Evolutionary conservation across 2,113 vertebrate genomes (phyloP).

Genomic region (Callopanchax toddi): DNA sequence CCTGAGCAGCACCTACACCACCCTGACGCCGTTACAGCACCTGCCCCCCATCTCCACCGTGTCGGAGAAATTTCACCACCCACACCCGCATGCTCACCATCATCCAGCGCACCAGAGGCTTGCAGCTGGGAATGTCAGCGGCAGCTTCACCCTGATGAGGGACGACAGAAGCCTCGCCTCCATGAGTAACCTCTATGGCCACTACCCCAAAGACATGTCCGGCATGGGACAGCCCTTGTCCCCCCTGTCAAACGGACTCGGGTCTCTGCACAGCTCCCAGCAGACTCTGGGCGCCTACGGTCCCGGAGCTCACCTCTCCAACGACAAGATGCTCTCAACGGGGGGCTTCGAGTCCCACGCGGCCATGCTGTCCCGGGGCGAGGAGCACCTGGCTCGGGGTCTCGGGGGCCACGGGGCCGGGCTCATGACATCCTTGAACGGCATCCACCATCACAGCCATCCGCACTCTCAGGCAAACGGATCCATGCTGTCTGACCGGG

Average conservation of each 20-base stretch:
- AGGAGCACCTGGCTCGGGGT: slow-evolving; percentile 91
- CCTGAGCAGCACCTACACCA: slow-evolving; percentile 95
- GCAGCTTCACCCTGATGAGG: slow-evolving; percentile 95
- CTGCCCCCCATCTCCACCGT: slow-evolving; percentile 94
- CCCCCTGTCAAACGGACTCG: slow-evolving; percentile 91
- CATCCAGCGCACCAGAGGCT: slow-evolving; percentile 91
- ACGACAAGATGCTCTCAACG: slow-evolving; percentile 93
- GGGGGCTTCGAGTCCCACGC: slow-evolving; percentile 93
- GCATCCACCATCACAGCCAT: slow-evolving; percentile 87
- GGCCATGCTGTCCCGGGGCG: slow-evolving; percentile 90
- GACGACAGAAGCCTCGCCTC: slow-evolving; percentile 93
- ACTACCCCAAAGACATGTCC: slow-evolving; percentile 95
- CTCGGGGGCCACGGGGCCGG: slow-evolving; percentile 86
- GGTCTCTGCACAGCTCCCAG: slow-evolving; percentile 91
- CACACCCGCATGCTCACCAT: slow-evolving; percentile 89
- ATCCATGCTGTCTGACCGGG: slow-evolving; percentile 86
- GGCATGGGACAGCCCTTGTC: slow-evolving; percentile 93
- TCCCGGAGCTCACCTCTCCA: slow-evolving; percentile 87
- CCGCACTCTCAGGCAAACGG: slow-evolving; percentile 87
- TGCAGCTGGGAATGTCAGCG: slow-evolving; percentile 89
- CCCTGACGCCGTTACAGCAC: slow-evolving; percentile 95
- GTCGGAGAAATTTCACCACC: slow-evolving; percentile 95
- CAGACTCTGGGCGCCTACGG: slow-evolving; percentile 90
- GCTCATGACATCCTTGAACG: slow-evolving; percentile 88
- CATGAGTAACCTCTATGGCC: slow-evolving; percentile 94